phyloP scores from a whole-genome alignment of 2,888 invertebrate species.

The Drosophila mimica region DNA sequence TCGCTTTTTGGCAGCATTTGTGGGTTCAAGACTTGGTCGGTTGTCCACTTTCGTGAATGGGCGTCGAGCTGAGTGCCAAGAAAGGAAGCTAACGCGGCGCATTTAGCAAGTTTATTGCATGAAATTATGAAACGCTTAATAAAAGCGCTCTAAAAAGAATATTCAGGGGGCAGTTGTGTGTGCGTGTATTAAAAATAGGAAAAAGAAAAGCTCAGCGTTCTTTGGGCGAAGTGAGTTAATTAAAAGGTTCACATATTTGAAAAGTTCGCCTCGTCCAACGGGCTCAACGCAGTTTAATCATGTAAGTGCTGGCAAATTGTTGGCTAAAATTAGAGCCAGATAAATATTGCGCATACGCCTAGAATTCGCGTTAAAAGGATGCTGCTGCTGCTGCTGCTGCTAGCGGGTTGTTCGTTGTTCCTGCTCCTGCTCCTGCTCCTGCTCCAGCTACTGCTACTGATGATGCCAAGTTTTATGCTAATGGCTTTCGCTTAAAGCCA shows the following conservation, averaged over 20 bases:
- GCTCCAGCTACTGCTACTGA: constrained; percentile 39
- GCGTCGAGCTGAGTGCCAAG: constrained; percentile 63
- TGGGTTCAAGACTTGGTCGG: constrained; percentile 53
- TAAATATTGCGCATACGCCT: constrained; percentile 81
- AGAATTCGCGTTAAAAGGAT: constrained; percentile 65
- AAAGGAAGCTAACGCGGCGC: constrained; percentile 71
- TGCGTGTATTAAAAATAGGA: constrained; percentile 49
- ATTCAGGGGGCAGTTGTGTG: constrained; percentile 2
- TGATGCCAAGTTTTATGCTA: constrained; percentile 82
- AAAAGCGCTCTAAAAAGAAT: constrained; percentile 37
- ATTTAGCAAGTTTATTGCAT: constrained; percentile 81
- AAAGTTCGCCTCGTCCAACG: constrained; percentile 61
- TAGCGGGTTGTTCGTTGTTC: constrained; percentile 25
- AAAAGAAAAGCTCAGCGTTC: constrained; percentile 33
- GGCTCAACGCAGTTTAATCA: constrained; percentile 71
- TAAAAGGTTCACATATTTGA: constrained; percentile 77
- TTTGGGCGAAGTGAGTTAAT: constrained; percentile 67
- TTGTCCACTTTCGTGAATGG: constrained; percentile 51
- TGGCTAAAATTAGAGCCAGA: constrained; percentile 81
- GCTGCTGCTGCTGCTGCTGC: constrained; percentile 32
- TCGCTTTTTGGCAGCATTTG: constrained; percentile 70
- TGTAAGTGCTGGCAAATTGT: constrained; percentile 80
- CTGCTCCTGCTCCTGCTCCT: constrained; percentile 24
- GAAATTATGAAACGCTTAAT: constrained; percentile 77
- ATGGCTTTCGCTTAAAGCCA: constrained; percentile 81